Conservation (phyloP, 2,888 invertebrate species). For the Pyrocoelia pectoralis region DNA sequence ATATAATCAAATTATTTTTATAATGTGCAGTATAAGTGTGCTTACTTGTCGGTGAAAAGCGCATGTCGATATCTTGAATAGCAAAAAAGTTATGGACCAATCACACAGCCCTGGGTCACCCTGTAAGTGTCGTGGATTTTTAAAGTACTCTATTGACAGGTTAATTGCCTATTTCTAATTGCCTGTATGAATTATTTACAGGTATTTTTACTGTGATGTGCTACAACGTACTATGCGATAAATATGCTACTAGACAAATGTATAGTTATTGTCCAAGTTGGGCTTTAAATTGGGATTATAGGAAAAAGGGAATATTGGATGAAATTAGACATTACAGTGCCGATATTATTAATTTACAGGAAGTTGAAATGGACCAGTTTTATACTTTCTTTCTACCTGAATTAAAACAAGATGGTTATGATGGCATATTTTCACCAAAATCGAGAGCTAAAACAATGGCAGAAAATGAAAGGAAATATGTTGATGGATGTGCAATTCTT, state of each 20-base stretch:
- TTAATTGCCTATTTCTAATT: too few species aligned
- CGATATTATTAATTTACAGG: constrained; percentile 95
- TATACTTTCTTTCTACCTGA: constrained; percentile 96
- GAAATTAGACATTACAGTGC: constrained; percentile 96
- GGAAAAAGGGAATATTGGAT: constrained; percentile 96
- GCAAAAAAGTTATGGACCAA: too few species aligned
- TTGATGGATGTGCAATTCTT: constrained; percentile 99
- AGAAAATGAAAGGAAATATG: constrained; percentile 95
- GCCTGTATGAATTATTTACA: constrained; percentile 55
- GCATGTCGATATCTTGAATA: too few species aligned
- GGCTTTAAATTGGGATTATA: constrained; percentile 98
- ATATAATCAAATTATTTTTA: too few species aligned
- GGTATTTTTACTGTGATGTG: constrained; percentile 99
- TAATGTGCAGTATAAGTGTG: too few species aligned
- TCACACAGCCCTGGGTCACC: too few species aligned
- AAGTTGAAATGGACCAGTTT: constrained; percentile 99
- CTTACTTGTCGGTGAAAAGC: too few species aligned
- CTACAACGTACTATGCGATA: constrained; percentile 99
- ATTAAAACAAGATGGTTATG: constrained; percentile 88
- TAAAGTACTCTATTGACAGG: too few species aligned
- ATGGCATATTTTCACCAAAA: constrained; percentile 97
- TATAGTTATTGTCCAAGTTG: constrained; percentile 99
- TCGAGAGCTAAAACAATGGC: constrained; percentile 98
- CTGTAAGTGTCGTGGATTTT: constrained; percentile 22
- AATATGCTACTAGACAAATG: constrained; percentile 98